Percentiles rank a stretch among this genome's conserved stretches.
Conservation (phyloP, 2,797 vertebrate genomes). For the Eleutherodactylus coqui region DNA sequence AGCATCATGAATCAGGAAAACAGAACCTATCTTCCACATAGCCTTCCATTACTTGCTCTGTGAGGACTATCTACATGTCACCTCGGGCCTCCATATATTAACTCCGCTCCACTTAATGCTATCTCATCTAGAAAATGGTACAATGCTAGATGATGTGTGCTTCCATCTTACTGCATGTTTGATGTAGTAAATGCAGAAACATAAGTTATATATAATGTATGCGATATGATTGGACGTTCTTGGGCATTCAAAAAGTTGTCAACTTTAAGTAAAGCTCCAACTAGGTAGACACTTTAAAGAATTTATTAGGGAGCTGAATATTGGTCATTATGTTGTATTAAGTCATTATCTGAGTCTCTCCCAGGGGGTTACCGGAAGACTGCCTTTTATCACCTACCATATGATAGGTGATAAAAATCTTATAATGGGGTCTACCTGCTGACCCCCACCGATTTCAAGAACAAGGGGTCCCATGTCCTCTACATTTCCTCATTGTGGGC, state of each 20-base stretch:
- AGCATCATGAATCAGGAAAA: slow-evolving; percentile 16
- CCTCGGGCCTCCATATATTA: neutral
- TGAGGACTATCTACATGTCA: slow-evolving; percentile 8
- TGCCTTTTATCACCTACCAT: too few species aligned
- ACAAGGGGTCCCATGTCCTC: too few species aligned
- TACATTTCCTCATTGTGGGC: too few species aligned
- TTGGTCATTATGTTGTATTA: too few species aligned
- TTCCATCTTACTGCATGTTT: neutral
- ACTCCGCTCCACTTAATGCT: neutral
- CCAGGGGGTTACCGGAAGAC: too few species aligned
- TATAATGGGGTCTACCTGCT: too few species aligned
- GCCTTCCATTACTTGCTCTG: neutral
- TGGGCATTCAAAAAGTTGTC: neutral
- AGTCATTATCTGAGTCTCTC: too few species aligned
- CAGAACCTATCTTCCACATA: neutral
- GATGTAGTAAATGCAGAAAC: neutral
- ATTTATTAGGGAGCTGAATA: too few species aligned
- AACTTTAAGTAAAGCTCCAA: too few species aligned
- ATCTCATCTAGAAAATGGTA: neutral
- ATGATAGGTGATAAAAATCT: too few species aligned
- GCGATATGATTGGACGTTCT: neutral
- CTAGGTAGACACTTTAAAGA: too few species aligned
- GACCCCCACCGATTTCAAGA: too few species aligned
- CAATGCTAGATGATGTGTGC: neutral
- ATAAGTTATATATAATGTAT: neutral